These are phyloP conservation scores for Eidolon helvum DNA, from an alignment of 2,113 vertebrate species.

Conservation along the genomic window DNA sequence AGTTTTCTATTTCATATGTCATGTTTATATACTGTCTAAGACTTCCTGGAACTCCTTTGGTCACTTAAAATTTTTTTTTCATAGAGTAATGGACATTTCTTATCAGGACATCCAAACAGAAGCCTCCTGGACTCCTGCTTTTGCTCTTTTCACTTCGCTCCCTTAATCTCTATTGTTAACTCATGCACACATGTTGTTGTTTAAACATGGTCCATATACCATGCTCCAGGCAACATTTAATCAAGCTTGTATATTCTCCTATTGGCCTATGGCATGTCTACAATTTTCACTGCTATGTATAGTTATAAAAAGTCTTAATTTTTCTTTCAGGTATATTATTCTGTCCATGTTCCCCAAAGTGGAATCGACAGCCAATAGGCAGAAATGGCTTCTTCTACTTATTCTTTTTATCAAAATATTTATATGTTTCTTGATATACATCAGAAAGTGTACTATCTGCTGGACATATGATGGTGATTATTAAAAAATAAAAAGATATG, in stretches of 20 bases:
- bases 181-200: not conserved
- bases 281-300: not conserved
- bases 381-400: not conserved
- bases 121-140: not conserved
- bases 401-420: constrained; percentile 44
- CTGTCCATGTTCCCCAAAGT: not conserved
- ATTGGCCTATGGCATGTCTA: not conserved
- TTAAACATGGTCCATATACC: not conserved
- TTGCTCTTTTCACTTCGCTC: not conserved
- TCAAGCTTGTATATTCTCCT: not conserved
- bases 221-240: not conserved
- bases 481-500: not conserved
- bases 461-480: not conserved
- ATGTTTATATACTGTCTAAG: not conserved
- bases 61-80: not conserved
- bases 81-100: not conserved
- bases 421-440: not conserved
- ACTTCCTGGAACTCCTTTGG: not conserved
- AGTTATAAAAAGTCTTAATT: constrained; percentile 6
- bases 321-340: not conserved
- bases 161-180: not conserved
- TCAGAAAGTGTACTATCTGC: not conserved
- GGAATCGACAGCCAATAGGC: not conserved
- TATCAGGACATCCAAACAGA: not conserved
- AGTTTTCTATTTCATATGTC: not conserved